Base-by-base conservation (phyloP, 2,888 invertebrate genomes). In the Galerucella pusilla region DNA sequence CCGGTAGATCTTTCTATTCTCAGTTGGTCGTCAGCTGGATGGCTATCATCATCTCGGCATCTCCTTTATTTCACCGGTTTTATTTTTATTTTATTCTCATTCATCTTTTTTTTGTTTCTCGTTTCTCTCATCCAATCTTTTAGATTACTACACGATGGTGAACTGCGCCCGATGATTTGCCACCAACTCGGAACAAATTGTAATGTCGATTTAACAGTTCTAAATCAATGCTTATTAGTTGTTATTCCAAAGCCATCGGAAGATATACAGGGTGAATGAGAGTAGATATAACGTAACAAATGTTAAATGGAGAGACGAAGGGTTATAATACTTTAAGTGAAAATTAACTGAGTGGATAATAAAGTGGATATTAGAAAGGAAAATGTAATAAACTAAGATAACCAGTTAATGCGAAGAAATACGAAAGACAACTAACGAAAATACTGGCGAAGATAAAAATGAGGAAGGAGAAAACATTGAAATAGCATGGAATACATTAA, bases 101-200 rank as follows among this genome's bases (percentile, higher is more conserved):
- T 60, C 28, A 60, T 60, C 60, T 60, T 28, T 25, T 60, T 60
- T 25, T 60, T 25, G 16, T 60, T 14, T 52, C 52, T 52, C 52
- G 52, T 52, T 52, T n/a, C 52, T 52, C 52, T 52, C 52, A 52
- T 60, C 60, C 28, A 60, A 28, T 60, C 60, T 60, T 25, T 60
- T 35, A 60, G 60, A 60, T 60, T 60, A 60, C 25, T 28, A 60
- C 60, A 60, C 20, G 60, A 60, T 28, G 60, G 16, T 60, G 28
- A 11, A 60, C 6, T 60, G 92, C 93, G 64, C 94, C 93, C 74
- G 94, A 94, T 76, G 94, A 94, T 54, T 94, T 94, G 4, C 94
- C 94, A 65, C 94, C 94, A 63, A 94, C 94, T 28, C 89, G 94
- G 77, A 94, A 94, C 88, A 94, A 94, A 89, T 90, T 94, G 82